Evolutionary conservation across 2,888 invertebrate species (phyloP).

Genomic region (Mesopsocus fuscifrons): DNA sequence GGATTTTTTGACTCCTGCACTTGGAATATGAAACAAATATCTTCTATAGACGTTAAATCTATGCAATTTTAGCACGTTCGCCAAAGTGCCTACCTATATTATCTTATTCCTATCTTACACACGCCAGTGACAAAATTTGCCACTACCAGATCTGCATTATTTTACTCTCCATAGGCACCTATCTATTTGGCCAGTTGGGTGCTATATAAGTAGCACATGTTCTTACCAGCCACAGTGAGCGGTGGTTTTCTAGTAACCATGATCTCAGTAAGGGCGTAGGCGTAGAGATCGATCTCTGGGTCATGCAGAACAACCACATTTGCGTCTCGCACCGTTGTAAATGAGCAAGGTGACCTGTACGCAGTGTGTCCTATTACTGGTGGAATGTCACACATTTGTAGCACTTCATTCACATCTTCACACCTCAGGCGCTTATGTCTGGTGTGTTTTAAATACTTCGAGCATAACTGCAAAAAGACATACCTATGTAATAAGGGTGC

Average conservation of each 20-base stretch:
- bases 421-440: constrained; percentile 1
- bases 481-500: too few relatives aligned
- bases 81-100: too few relatives aligned
- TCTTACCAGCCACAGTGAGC: constrained; percentile 3
- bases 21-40: too few relatives aligned
- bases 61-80: too few relatives aligned
- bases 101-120: too few relatives aligned
- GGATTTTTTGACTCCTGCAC: too few relatives aligned
- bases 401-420: constrained; percentile 2
- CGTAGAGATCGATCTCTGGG: not conserved
- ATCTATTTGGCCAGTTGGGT: too few relatives aligned
- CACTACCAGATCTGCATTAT: too few relatives aligned
- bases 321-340: not conserved
- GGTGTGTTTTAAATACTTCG: constrained; percentile 2
- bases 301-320: constrained; percentile 1
- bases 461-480: not conserved
- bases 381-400: constrained; percentile 2
- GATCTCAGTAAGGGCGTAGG: constrained; percentile 1
- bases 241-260: not conserved
- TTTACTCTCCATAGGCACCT: too few relatives aligned
- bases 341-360: not conserved
- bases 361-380: not conserved
- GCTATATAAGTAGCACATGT: too few relatives aligned
- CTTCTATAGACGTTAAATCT: too few relatives aligned
- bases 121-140: too few relatives aligned